Conservation (phyloP, 2,797 vertebrate species). For the Typhlichthys subterraneus region DNA sequence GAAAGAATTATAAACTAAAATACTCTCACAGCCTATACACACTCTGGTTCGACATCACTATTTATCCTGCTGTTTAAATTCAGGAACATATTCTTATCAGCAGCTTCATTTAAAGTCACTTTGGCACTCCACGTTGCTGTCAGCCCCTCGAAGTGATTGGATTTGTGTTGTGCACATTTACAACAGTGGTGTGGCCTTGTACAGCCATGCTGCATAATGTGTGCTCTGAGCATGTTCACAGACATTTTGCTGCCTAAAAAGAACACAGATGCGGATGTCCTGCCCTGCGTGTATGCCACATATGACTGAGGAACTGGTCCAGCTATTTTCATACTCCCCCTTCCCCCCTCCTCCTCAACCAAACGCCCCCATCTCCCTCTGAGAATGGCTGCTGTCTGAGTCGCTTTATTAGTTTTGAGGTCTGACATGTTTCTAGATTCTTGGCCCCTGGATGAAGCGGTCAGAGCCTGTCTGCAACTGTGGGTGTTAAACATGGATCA, state of each 20-base stretch:
- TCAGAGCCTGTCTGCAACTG: conserved; percentile 57
- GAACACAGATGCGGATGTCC: conserved; percentile 72
- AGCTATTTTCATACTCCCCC: conserved; percentile 66
- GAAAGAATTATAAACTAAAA: no score
- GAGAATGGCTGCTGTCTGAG: conserved; percentile 57
- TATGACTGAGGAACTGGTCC: conserved; percentile 30
- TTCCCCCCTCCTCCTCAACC: conserved; percentile 6
- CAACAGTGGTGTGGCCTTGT: conserved; percentile 55
- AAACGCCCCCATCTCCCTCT: conserved; percentile 10
- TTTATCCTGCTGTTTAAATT: no score
- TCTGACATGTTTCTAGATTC: conserved; percentile 52
- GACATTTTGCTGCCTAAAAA: conserved; percentile 79
- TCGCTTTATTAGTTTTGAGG: conserved; percentile 66
- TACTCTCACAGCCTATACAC: no score
- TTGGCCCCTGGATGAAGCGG: conserved; percentile 52
- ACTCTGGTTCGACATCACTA: no score
- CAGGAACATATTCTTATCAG: conserved; percentile 12
- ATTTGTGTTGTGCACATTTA: conserved; percentile 47
- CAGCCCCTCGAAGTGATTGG: conserved; percentile 27
- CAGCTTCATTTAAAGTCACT: not conserved
- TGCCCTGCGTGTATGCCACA: conserved; percentile 43
- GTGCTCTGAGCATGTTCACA: conserved; percentile 64
- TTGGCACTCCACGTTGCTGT: conserved; percentile 15
- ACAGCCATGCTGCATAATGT: conserved; percentile 64
- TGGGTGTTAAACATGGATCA: conserved; percentile 61